Evolutionary conservation across 1,140 invertebrate genomes (phyloP), one percentile per base, ranked within the genome.

Genomic region (Nomia melanderi): DNA sequence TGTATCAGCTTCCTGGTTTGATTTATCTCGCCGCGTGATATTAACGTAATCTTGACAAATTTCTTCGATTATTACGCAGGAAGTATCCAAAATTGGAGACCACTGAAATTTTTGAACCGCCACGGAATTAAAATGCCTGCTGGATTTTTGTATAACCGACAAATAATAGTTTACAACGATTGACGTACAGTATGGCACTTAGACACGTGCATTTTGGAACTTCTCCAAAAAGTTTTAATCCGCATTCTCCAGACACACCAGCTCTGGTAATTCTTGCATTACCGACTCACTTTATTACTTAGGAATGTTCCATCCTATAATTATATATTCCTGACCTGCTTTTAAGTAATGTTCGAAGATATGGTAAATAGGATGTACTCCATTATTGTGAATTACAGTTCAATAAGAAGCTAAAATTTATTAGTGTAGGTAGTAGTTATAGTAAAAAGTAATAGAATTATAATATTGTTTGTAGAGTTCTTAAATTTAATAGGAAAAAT

Each of bases 1-100:
- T 12, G 7, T 69, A 76, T 76, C 64, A 69, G 20, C 36, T 76
- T 76, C 41, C 31, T 36, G 20, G 39, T 76, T 60, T 76, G 39
- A 69, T 75, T 75, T 76, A 76, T 69, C 4, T 9, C 12, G 1
- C 14, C 54, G 14, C 64, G 39, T 76, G 73, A 76, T 76, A 39
- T 47, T 59, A 54, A 12, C 23, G 31, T 69, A 76, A 31, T 47
- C 25, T 17, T 29, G 36, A 66, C 36, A n/a, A 56, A 47, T 44
- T 65, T 41, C 64, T 47, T 69, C 65, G 39, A 76, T 76, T 59
- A 76, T 76, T 60, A 53, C 29, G 17, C 31, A 60, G 11, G 8
- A 23, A 59, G 29, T 23, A 57, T 57, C 8, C 31, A 17, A 23
- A 59, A 59, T 76, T 41, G 54, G 39, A 59, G 11, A 1, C 23